Conservation (phyloP, 2,797 vertebrate species). For the Natrix natrix region DNA sequence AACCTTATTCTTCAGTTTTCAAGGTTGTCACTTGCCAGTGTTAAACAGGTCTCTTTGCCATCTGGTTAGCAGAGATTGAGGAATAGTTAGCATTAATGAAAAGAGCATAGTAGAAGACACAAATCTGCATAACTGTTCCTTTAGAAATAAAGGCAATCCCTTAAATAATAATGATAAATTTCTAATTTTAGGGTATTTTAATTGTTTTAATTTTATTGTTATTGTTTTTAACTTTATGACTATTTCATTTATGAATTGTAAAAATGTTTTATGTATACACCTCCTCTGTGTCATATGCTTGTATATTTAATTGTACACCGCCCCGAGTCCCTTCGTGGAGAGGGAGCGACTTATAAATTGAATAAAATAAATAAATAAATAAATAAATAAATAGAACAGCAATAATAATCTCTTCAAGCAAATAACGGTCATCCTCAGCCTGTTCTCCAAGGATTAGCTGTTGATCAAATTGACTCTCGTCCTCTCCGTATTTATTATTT, state of each 20-base stretch:
- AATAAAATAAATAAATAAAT: too few relatives aligned
- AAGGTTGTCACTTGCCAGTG: background rate
- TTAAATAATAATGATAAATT: too few relatives aligned
- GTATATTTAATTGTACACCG: too few relatives aligned
- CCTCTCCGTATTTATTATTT: background rate
- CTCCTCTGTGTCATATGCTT: too few relatives aligned
- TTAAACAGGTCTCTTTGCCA: background rate
- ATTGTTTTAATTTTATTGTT: too few relatives aligned
- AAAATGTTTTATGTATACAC: too few relatives aligned
- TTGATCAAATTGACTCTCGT: background rate
- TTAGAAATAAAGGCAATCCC: background rate
- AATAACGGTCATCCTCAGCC: background rate
- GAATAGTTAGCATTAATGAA: background rate
- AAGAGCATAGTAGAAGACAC: background rate
- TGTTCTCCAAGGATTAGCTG: background rate
- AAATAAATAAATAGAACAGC: background rate
- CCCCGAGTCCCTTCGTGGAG: too few relatives aligned
- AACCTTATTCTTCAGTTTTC: background rate
- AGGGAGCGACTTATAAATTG: too few relatives aligned
- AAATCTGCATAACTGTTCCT: background rate
- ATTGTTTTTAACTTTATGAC: too few relatives aligned
- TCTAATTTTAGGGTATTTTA: too few relatives aligned
- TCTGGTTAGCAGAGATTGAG: background rate
- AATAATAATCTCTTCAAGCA: background rate
- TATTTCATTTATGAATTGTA: too few relatives aligned